A percentile compares a stretch with the other conserved stretches of the same genome.
Evolutionary conservation across 2,113 vertebrate genomes (phyloP).

Genomic region (Seriola quinqueradiata): DNA sequence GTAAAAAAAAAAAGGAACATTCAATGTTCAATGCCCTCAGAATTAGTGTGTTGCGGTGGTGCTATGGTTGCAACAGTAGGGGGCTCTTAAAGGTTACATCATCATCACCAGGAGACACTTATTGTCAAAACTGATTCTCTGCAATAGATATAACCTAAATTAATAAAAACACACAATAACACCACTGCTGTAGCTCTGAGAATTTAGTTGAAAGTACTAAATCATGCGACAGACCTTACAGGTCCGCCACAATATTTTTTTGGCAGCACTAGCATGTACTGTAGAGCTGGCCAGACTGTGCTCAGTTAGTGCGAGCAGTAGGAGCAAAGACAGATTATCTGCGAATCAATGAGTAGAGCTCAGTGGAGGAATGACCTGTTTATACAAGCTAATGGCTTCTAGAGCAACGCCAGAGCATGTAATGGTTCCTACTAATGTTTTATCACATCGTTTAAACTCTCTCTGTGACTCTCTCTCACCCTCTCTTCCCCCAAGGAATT

Average conservation of each 20-base stretch:
- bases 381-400: conserved; percentile 72
- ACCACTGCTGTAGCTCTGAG: not conserved
- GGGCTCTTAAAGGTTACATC: not conserved
- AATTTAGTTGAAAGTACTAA: not conserved
- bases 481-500: conserved; percentile 11
- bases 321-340: conserved; percentile 52
- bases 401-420: conserved; percentile 54
- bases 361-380: conserved; percentile 68
- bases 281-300: not conserved
- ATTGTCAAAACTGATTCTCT: conserved; percentile 10
- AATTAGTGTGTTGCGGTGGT: conserved; percentile 3
- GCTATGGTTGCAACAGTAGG: not conserved
- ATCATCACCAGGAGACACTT: conserved; percentile 1
- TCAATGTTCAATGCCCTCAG: not conserved
- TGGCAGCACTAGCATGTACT: conserved; percentile 21
- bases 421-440: conserved; percentile 68
- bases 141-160: not conserved
- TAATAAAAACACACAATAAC: not conserved
- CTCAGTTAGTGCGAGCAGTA: conserved; percentile 27
- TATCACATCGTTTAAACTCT: conserved; percentile 44
- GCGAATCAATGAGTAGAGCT: conserved; percentile 59
- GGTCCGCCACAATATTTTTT: conserved; percentile 19
- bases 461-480: not conserved
- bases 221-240: conserved; percentile 8
- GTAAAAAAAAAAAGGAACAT: not conserved